These are phyloP conservation scores for Ptilodon capucinus DNA, from an alignment of 2,888 invertebrate species.

Conservation along the genomic window DNA sequence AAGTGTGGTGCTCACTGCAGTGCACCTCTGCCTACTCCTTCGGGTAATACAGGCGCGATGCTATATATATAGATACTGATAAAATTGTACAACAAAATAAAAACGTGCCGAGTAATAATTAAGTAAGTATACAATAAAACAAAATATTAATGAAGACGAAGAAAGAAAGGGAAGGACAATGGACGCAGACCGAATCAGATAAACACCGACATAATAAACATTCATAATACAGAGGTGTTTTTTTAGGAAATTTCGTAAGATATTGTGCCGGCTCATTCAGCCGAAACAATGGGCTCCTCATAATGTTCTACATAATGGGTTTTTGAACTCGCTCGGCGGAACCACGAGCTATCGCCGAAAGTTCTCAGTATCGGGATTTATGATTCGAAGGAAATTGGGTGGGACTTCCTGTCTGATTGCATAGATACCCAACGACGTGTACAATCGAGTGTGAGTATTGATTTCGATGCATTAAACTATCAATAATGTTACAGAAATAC, in stretches of 20 bases:
- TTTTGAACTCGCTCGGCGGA: conserved; percentile 75
- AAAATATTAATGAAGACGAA: conserved; percentile 11
- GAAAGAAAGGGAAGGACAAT: conserved; percentile 56
- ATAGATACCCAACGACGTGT: conserved; percentile 11
- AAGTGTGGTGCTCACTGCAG: too few species aligned
- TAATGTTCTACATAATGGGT: conserved; percentile 76
- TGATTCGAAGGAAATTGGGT: conserved; percentile 65
- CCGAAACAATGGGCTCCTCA: conserved; percentile 76
- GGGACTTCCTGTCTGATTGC: conserved; percentile 59
- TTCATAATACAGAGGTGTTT: conserved; percentile 70
- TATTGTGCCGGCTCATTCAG: conserved; percentile 76
- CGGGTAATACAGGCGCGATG: too few species aligned
- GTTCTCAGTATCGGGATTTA: conserved; percentile 64
- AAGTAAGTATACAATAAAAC: conserved; percentile 7
- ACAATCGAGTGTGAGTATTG: not conserved
- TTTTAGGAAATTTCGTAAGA: conserved; percentile 81
- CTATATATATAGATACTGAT: too few species aligned
- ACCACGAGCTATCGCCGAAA: conserved; percentile 72
- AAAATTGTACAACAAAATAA: not conserved
- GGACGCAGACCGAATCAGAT: conserved; percentile 59
- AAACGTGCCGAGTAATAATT: not conserved
- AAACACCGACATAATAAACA: conserved; percentile 64
- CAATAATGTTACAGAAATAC: too few species aligned
- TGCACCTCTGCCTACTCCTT: too few species aligned
- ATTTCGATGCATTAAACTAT: not conserved